Percentiles rank a stretch among this genome's conserved stretches.
These are phyloP conservation scores for Terebella lapidaria DNA, from an alignment of 2,888 invertebrate genomes.

Conservation along the genomic window DNA sequence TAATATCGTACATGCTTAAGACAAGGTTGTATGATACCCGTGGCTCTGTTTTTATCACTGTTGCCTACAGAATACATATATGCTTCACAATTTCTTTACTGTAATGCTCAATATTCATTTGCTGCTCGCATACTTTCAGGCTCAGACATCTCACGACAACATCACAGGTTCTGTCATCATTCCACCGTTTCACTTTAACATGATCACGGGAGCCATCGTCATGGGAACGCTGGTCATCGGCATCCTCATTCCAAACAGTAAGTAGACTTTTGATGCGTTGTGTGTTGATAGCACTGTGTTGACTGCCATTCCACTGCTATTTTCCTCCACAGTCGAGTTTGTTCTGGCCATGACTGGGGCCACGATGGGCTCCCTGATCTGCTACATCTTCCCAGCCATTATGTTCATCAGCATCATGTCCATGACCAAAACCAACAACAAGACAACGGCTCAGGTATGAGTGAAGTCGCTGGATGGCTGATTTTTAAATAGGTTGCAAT, in stretches of 20 bases:
- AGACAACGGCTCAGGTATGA: conserved; percentile 73
- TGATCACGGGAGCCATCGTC: conserved; percentile 77
- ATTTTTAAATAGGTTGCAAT: too few species aligned
- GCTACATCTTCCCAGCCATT: conserved; percentile 85
- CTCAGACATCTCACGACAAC: conserved; percentile 10
- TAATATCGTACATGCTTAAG: too few species aligned
- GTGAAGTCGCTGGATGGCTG: background rate
- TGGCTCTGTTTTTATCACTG: too few species aligned
- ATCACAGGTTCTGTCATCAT: conserved; percentile 57
- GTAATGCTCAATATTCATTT: background rate
- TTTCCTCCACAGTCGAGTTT: conserved; percentile 69
- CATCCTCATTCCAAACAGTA: conserved; percentile 79
- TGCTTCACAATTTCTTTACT: too few species aligned
- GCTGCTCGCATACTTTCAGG: background rate
- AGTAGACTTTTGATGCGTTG: conserved; percentile 17
- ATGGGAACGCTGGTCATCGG: conserved; percentile 71
- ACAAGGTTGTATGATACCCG: too few species aligned
- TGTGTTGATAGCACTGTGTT: too few species aligned
- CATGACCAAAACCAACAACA: conserved; percentile 72
- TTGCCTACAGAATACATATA: too few species aligned
- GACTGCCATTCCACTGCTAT: too few species aligned
- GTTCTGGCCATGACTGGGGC: conserved; percentile 91
- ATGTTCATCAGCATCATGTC: conserved; percentile 77
- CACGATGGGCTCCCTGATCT: conserved; percentile 89
- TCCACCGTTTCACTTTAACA: conserved; percentile 76